phyloP scores from a whole-genome alignment of 2,797 vertebrate genomes.

The Sebastes kiyomatsui region DNA sequence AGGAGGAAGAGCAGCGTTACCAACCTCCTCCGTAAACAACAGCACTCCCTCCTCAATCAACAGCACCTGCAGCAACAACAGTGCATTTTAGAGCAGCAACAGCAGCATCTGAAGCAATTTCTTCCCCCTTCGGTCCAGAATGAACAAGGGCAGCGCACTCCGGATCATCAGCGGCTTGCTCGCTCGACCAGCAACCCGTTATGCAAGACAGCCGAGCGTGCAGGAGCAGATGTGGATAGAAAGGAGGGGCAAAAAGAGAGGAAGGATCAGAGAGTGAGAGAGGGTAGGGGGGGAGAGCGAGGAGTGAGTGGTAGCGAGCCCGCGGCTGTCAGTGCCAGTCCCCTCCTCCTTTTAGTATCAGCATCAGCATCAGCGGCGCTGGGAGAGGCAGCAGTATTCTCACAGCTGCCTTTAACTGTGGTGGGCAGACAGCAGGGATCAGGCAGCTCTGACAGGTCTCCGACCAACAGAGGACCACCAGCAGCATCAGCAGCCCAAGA shows the following conservation, averaged over 20 bases:
- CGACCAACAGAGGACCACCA: slow-evolving; percentile 43
- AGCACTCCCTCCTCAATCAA: slow-evolving; percentile 54
- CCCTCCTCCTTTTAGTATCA: slow-evolving; percentile 69
- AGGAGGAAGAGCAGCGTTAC: slow-evolving; percentile 80
- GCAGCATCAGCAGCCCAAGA: slow-evolving; percentile 33
- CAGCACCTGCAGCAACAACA: slow-evolving; percentile 60
- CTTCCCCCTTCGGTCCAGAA: slow-evolving; percentile 23
- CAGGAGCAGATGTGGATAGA: slow-evolving; percentile 77
- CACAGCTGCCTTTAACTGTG: slow-evolving; percentile 70
- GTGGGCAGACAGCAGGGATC: slow-evolving; percentile 62
- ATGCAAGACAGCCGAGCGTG: slow-evolving; percentile 80
- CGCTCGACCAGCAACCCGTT: slow-evolving; percentile 86
- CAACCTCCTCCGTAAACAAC: slow-evolving; percentile 76
- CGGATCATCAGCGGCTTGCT: slow-evolving; percentile 84
- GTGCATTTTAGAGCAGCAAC: slow-evolving; percentile 64
- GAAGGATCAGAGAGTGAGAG: slow-evolving; percentile 73
- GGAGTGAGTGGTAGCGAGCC: slow-evolving; percentile 70
- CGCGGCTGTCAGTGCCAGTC: slow-evolving; percentile 76
- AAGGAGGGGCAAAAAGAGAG: slow-evolving; percentile 79
- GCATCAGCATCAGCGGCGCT: slow-evolving; percentile 69
- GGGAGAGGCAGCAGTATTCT: slow-evolving; percentile 74
- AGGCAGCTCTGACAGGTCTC: slow-evolving; percentile 39
- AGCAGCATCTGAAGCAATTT: slow-evolving; percentile 36
- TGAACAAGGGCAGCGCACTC: slow-evolving; percentile 74
- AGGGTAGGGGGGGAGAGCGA: slow-evolving; percentile 59